Evolutionary conservation across 1,140 invertebrate genomes (phyloP).

Genomic region (Drosophila kurseongensis): DNA sequence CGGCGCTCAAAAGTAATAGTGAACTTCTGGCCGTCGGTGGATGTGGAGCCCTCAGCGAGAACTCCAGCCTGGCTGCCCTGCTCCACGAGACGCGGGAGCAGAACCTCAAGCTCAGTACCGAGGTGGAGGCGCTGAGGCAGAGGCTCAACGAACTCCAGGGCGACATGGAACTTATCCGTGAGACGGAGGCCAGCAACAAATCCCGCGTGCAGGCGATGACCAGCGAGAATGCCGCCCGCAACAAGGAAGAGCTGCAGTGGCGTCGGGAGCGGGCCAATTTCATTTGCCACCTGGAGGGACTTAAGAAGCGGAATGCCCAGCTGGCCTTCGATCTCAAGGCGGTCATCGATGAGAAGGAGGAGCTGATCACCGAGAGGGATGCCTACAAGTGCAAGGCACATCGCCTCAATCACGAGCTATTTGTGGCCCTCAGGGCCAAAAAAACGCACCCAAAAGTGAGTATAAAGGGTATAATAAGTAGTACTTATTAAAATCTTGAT

Average conservation of each 20-base stretch:
- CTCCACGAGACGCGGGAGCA: constrained; percentile 88
- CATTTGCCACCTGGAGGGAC: constrained; percentile 89
- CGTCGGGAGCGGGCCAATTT: constrained; percentile 88
- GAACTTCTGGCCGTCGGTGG: constrained; percentile 47
- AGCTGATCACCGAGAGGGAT: constrained; percentile 92
- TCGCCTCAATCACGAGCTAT: constrained; percentile 92
- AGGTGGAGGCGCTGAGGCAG: constrained; percentile 89
- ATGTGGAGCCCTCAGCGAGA: constrained; percentile 62
- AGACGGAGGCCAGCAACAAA: constrained; percentile 54
- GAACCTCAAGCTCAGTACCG: constrained; percentile 88
- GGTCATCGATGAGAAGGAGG: constrained; percentile 94
- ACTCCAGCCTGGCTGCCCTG: constrained; percentile 77
- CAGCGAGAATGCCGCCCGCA: constrained; percentile 56
- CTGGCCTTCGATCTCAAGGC: constrained; percentile 88
- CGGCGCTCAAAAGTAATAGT: constrained; percentile 85
- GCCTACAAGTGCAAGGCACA: constrained; percentile 94
- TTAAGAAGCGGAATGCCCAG: constrained; percentile 87
- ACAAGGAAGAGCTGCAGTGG: constrained; percentile 82
- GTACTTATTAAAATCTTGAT: background rate
- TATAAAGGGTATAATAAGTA: background rate
- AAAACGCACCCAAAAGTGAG: constrained; percentile 81
- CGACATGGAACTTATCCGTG: constrained; percentile 88
- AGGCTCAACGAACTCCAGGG: constrained; percentile 90
- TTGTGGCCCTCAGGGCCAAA: constrained; percentile 88
- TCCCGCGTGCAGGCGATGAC: constrained; percentile 67